A percentile compares a stretch with the other conserved stretches of the same genome.
Evolutionary conservation across 2,888 invertebrate species (phyloP).

Genomic region (Macaria notata): DNA sequence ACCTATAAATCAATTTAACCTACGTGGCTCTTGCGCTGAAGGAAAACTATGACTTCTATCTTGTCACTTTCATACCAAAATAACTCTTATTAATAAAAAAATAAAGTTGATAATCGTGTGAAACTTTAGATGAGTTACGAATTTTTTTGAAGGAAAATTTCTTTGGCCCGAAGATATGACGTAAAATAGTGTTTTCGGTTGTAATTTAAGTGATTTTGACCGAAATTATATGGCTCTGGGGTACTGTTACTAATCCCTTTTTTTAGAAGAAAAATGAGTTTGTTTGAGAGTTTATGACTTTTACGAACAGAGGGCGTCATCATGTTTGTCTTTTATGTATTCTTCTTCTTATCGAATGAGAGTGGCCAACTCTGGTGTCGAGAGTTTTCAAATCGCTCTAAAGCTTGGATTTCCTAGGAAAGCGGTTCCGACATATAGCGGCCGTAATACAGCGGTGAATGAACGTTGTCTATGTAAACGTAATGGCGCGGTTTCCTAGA

Average conservation of each 20-base stretch:
- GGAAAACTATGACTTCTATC: slow-evolving; percentile 36
- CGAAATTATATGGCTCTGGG: slow-evolving; percentile 47
- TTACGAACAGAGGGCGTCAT: not conserved
- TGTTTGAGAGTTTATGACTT: not conserved
- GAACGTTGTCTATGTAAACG: too few species aligned
- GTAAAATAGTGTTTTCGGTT: slow-evolving; percentile 57
- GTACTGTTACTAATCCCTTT: slow-evolving; percentile 46
- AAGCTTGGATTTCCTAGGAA: too few species aligned
- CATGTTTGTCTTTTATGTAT: not conserved
- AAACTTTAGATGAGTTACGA: slow-evolving; percentile 6
- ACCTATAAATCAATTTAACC: slow-evolving; percentile 62
- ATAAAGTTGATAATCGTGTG: slow-evolving; percentile 16
- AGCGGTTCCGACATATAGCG: too few species aligned
- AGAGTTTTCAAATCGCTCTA: too few species aligned
- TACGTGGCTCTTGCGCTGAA: slow-evolving; percentile 34
- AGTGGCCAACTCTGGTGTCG: too few species aligned
- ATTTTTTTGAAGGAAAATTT: slow-evolving; percentile 15
- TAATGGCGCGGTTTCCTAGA: too few species aligned
- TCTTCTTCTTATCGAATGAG: too few species aligned
- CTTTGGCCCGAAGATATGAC: slow-evolving; percentile 51
- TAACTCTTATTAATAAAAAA: not conserved
- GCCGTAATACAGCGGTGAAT: too few species aligned
- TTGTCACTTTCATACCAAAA: slow-evolving; percentile 14
- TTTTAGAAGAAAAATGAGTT: slow-evolving; percentile 32
- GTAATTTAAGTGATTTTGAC: slow-evolving; percentile 64